phyloP scores from a whole-genome alignment of 2,797 vertebrate species.

The Sandelia bainsii region DNA sequence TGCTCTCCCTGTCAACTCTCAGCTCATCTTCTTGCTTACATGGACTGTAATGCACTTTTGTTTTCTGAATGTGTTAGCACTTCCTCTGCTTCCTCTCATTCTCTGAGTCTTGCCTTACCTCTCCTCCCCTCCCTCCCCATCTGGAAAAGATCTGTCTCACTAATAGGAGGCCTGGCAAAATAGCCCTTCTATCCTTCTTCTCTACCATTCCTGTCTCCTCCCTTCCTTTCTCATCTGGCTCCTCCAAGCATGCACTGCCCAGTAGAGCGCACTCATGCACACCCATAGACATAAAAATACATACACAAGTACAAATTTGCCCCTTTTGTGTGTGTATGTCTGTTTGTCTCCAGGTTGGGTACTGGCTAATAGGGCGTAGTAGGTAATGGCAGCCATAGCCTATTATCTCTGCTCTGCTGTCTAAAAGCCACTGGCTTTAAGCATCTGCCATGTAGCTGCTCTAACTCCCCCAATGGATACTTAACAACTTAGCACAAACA shows the following conservation, averaged over 20 bases:
- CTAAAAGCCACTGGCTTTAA: conserved; percentile 82
- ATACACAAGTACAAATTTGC: conserved; percentile 47
- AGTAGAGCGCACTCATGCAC: conserved; percentile 40
- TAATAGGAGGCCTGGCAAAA: conserved; percentile 69
- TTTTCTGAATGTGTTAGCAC: conserved; percentile 64
- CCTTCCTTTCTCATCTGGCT: conserved; percentile 48
- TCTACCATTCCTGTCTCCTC: conserved; percentile 41
- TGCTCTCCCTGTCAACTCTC: conserved; percentile 46
- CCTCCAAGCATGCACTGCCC: conserved; percentile 39
- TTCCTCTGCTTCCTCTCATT: conserved; percentile 49
- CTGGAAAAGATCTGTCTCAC: conserved; percentile 66
- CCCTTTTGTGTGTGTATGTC: conserved; percentile 56
- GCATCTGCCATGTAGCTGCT: conserved; percentile 77
- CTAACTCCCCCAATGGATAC: conserved; percentile 70
- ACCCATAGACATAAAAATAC: conserved; percentile 56
- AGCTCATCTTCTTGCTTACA: conserved; percentile 66
- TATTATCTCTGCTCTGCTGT: conserved; percentile 82
- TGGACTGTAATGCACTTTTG: conserved; percentile 64
- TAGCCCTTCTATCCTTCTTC: conserved; percentile 56
- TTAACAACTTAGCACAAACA: conserved; percentile 64
- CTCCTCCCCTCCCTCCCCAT: conserved; percentile 45
- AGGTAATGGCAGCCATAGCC: conserved; percentile 77
- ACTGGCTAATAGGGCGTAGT: conserved; percentile 78
- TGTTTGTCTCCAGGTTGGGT: conserved; percentile 74
- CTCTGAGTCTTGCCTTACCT: conserved; percentile 28